Percentiles rank a stretch among this genome's conserved stretches.
Evolutionary conservation across 2,888 invertebrate species (phyloP).

Genomic region (Corythucha ciliata): DNA sequence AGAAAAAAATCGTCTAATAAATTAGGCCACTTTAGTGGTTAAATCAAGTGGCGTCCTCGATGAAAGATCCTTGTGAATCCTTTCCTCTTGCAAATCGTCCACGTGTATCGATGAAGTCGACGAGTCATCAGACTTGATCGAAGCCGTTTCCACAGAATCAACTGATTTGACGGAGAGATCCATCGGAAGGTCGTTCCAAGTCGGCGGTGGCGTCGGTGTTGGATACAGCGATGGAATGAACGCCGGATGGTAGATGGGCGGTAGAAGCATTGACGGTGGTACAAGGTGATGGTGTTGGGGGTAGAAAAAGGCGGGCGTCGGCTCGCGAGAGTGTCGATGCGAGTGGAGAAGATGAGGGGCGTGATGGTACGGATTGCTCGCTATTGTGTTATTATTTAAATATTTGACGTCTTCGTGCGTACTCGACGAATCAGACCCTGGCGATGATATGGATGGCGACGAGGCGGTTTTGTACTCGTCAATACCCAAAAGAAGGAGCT

Average conservation of each 20-base stretch:
- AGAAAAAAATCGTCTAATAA: too few relatives aligned
- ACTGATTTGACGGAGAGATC: conserved; percentile 42
- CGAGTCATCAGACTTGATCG: conserved; percentile 19
- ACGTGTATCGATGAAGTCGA: conserved; percentile 31
- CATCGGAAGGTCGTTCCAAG: conserved; percentile 42
- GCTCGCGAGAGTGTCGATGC: conserved; percentile 17
- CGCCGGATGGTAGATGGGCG: conserved; percentile 34
- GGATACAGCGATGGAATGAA: conserved; percentile 33
- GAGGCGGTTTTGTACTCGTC: conserved; percentile 36
- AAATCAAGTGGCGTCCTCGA: conserved; percentile 31
- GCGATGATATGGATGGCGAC: conserved; percentile 67
- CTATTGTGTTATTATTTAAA: too few relatives aligned
- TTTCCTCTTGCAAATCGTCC: conserved; percentile 24
- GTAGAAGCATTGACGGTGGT: conserved; percentile 29
- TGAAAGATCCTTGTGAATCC: conserved; percentile 19
- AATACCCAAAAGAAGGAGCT: conserved; percentile 27
- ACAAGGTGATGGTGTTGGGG: conserved; percentile 25
- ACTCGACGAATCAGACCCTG: conserved; percentile 74
- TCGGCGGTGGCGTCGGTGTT: conserved; percentile 23
- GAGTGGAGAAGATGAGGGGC: conserved; percentile 15
- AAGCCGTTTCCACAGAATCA: conserved; percentile 25
- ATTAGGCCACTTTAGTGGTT: conserved; percentile 33
- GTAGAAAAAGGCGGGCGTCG: conserved; percentile 17
- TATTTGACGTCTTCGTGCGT: conserved; percentile 46
- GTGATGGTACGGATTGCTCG: conserved; percentile 20